Percentiles rank a stretch among this genome's conserved stretches.
These are phyloP conservation scores for Thera obeliscata DNA, from an alignment of 2,888 invertebrate genomes.

Conservation along the genomic window DNA sequence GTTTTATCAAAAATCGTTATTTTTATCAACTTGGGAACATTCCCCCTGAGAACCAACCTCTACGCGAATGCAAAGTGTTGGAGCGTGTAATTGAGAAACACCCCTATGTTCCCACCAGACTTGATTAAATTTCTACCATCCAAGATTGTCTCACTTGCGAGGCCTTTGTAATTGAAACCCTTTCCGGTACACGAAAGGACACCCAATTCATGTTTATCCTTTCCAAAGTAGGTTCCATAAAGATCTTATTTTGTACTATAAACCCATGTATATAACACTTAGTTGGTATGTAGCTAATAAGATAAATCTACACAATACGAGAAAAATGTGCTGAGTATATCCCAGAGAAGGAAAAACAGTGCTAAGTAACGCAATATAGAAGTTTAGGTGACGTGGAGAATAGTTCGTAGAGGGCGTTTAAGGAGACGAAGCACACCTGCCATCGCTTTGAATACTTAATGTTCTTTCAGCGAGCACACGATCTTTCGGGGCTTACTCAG, in stretches of 20 bases:
- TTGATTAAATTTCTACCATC: slow-evolving; percentile 41
- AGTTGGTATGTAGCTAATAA: background rate
- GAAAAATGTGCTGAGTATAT: slow-evolving; percentile 9
- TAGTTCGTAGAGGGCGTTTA: slow-evolving; percentile 43
- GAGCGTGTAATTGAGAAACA: slow-evolving; percentile 39
- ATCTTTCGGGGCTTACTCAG: slow-evolving; percentile 34
- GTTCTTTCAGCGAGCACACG: slow-evolving; percentile 41
- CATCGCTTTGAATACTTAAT: slow-evolving; percentile 53
- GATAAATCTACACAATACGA: slow-evolving; percentile 9
- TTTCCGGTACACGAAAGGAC: slow-evolving; percentile 23
- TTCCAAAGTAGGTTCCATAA: slow-evolving; percentile 6
- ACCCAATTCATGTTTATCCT: slow-evolving; percentile 14
- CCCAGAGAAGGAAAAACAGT: background rate
- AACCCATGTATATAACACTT: background rate
- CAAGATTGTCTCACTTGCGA: slow-evolving; percentile 36
- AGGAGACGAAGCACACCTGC: slow-evolving; percentile 40
- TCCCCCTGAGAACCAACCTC: slow-evolving; percentile 16
- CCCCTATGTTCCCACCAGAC: slow-evolving; percentile 28
- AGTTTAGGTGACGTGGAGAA: slow-evolving; percentile 41
- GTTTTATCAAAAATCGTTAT: no score
- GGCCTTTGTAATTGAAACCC: slow-evolving; percentile 38
- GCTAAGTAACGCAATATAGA: slow-evolving; percentile 9
- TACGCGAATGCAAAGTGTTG: slow-evolving; percentile 28
- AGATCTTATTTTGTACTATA: background rate
- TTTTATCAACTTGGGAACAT: background rate